Evolutionary conservation across 2,113 vertebrate species (phyloP), one percentile per base, ranked within the genome.

Genomic region (Cariama cristata): DNA sequence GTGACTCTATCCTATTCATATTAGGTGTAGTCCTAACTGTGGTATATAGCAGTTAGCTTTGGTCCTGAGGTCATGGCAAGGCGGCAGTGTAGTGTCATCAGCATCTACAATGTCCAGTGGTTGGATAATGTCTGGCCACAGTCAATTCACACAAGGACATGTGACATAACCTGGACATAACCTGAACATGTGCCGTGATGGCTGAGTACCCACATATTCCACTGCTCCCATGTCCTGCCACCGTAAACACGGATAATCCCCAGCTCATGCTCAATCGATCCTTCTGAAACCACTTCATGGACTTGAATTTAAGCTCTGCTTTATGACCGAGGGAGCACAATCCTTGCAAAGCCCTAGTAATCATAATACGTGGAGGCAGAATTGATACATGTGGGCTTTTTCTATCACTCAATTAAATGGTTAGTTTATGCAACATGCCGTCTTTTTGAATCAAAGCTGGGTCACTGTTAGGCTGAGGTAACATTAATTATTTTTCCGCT

Each of bases 401-500:
- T 98, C 98, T 98, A 97, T 98, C 97, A 98, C 98, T 99, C 99
- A 99, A 98, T 99, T 99, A 99, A 99, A 98, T 98, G 98, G 98
- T 98, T 98, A 97, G 98, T 99, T 99, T 99, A 98, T 98, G 98
- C 98, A 98, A 98, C 98, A 98, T 98, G 99, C 98, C 98, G 98
- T 98, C 98, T 98, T 98, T 97, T 97, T 98, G 98, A 99, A 98
- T 98, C 98, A 98, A 98, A 99, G 98, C 98, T 98, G 98, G 99
- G 99, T 99, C 99, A 99, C 98, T 98, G 98, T 98, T 97, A 98
- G 99, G 99, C 99, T 99, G 99, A 99, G 99, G 98, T 99, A 99
- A 99, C 99, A 98, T 99, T 99, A 99, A 99, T 99, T 99, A 99
- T 99, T 99, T 99, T 99, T 99, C 99, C 99, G 99, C 99, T 98